Evolutionary conservation across 37 sponge, comb jelly and placozoan species (phyloP), one percentile per base, ranked within the genome.

Genomic region (Halichondria panicea): DNA sequence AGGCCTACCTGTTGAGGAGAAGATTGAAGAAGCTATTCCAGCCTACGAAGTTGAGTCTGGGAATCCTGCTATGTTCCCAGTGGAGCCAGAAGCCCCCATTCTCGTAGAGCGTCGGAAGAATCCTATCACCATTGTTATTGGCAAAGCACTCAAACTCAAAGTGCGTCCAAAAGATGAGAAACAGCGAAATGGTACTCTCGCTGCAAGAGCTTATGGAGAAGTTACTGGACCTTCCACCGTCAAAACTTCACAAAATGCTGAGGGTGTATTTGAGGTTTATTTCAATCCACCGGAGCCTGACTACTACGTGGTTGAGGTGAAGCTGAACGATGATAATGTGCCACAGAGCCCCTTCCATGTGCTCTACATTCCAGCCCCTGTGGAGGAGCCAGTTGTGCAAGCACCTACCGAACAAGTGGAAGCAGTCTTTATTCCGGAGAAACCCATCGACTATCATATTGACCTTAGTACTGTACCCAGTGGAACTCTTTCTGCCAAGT

Each of bases 401-500:
- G 2, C 74, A 0, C 25, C 22, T 4, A 7, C 72, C 27, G 32
- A 46, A 1, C 32, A 50, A 28, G 72, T 73, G 13, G 38, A 31
- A 33, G 57, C 40, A 0, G 36, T 36, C 27, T 18, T 19, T 24
- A 58, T 34, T 35, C 15, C 27, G 34, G 46, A 31, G 6, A 24
- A 32, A 12, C 63, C 76, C 3, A 44, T 74, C 13, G 18, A 21
- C 12, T 6, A 64, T 9, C 6, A 18, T 40, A 27, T 84, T 43
- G 91, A 84, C 52, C 18, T 52, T 12, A 36, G 41, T 4, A 50
- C 75, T 22, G 84, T 78, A 33, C 83, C 66, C 1, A 52, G 63
- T 1, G 84, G 89, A 3, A 66, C 21, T 12, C 78, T 85, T 19
- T 74, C 83, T 3, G 86, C 87, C 0, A 55, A 9, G 18, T 85